Evolutionary conservation across 2,113 vertebrate genomes (phyloP), one percentile per base, ranked within the genome.

Genomic region (Protobothrops flavoviridis): DNA sequence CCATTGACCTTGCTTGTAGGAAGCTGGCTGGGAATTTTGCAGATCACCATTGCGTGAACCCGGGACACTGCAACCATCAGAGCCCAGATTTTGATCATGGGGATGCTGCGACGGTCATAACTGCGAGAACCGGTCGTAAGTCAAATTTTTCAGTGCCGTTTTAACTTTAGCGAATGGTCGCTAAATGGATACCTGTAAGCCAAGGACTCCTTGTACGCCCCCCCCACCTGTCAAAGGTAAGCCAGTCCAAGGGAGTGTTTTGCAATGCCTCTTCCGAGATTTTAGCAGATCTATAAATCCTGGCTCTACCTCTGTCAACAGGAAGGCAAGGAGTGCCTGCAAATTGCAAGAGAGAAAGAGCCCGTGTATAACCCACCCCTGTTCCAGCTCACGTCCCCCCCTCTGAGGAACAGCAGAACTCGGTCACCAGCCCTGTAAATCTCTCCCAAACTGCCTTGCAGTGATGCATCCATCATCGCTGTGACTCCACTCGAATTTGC

Each of bases 361-460:
- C 4, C 29, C 21, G 10, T 81, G 43, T 33, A 21, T 33, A 81
- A 52, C 52, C 17, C 24, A 15, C 74, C 53, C 15, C 12, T 1
- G 50, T 17, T 24, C 21, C 74, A 26, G 74, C 74, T 29, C 24
- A 11, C 29, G 20, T 57, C 33, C 43, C 15, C 33, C 1, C 24
- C 24, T 2, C 64, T 11, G n/a, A 74, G 74, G 57, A 87, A 64
- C 45, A 92, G 45, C 85, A 88, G 45, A 90, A 15, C 91, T 26
- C 6, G 15, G 57, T 59, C n/a, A 39, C 33, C 57, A 23, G 91
- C 85, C 52, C 91, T 24, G 91, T 92, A 92, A 92, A 92, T 92
- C 91, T 92, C 57, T 88, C 91, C 91, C 91, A 87, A 88, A 53
- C 85, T 88, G 56, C 91, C 85, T 92, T 64, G 86, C 21, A 33